phyloP scores from a whole-genome alignment of 2,797 vertebrate genomes.

The Chaenodraco wilsoni region DNA sequence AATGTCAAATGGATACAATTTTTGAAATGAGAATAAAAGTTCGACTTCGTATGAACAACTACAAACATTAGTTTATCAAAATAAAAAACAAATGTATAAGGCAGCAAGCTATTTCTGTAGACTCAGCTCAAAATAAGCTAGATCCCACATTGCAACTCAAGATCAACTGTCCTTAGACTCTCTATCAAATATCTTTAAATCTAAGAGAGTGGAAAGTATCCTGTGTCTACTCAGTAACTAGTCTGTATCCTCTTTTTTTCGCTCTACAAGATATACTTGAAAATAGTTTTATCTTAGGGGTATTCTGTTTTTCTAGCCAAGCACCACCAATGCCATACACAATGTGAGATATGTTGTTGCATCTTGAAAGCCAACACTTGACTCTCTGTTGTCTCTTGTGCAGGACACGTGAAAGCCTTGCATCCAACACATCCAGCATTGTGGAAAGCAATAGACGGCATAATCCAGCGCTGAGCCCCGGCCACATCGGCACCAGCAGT shows the following conservation, averaged over 20 bases:
- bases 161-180: not conserved
- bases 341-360: not conserved
- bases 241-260: constrained; percentile 3
- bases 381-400: constrained; percentile 17
- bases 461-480: constrained; percentile 96
- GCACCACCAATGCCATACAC: not conserved
- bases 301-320: constrained; percentile 10
- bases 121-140: not conserved
- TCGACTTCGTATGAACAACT: not conserved
- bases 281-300: constrained; percentile 16
- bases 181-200: not conserved
- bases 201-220: not conserved
- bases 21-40: not conserved
- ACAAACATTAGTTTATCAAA: not conserved
- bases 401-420: constrained; percentile 99
- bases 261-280: constrained; percentile 10
- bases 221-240: not conserved
- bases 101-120: not conserved
- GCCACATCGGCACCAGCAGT: constrained; percentile 91
- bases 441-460: constrained; percentile 99
- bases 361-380: constrained; percentile 9
- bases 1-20: not conserved
- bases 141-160: not conserved
- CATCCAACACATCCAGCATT: constrained; percentile 99
- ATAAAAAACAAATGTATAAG: not conserved